Evolutionary conservation across 2,888 invertebrate genomes (phyloP), one percentile per base, ranked within the genome.

Genomic region (Bibio marci): DNA sequence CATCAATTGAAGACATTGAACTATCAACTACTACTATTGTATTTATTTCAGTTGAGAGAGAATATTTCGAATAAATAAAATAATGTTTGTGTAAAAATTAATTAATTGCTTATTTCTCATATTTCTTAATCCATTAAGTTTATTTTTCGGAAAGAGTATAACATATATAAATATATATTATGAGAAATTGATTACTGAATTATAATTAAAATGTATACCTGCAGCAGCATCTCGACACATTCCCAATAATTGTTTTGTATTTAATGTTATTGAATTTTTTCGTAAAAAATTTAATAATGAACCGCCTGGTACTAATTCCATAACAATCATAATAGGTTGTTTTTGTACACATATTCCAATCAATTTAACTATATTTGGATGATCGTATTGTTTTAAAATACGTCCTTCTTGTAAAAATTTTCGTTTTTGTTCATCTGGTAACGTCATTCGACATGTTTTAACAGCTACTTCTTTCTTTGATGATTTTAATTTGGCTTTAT

Each of bases 281-380:
- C 91, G 71, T 39, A 95, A 69, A 64, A 83, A 91, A 46, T 83
- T 85, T 35, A 94, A 66, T 41, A 95, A 66, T 2, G 94, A 91
- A 34, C 94, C 94, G 50, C 92, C 91, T 48, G 82, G 77, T 34
- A 94, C 94, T 44, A 91, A 71, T 65, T 97, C 97, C 95, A 97
- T 95, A 26, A 97, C 92, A 52, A 97, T 94, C 92, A 95, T 94
- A 41, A 97, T 92, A 0, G 97, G 97, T 52, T 94, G 92, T 55
- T 92, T 88, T 62, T 94, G 94, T 45, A 94, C 94, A 50, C 94
- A 95, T 50, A 97, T 94, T 22, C 97, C 97, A 49, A 94, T 92
- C 30, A 97, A 73, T 54, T 87, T 77, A 28, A 95, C 95, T 46
- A 95, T 88, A 63, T 95, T 95, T 1, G 90, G 88, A 62, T 95